Base-by-base conservation (phyloP, 1,140 invertebrate species). In the Drosophila watanabei region DNA sequence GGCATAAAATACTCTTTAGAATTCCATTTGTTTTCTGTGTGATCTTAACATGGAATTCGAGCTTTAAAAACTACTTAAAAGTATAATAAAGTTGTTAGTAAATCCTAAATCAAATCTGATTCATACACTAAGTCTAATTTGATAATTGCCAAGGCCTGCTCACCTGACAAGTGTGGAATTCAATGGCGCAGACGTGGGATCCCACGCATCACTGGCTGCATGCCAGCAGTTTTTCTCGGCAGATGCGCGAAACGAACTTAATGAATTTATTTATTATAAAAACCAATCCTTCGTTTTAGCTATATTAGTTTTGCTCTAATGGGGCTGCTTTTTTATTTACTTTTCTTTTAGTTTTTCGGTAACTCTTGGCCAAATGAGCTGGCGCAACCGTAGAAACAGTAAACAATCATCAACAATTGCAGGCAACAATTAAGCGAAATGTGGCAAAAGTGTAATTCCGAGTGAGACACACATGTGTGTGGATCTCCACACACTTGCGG, bases 391-490 rank as follows among this genome's bases (percentile, higher is more conserved):
- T 10, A 69, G 62, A 56, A 77, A 35, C 54, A 13, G 51, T 72
- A 35, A 75, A 39, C 54, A 59, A 65, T 66, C 52, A 52, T 66
- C 73, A 39, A 30, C 71, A 84, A 75, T 81, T 89, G 81, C 82
- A 88, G 79, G 59, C 51, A 75, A 69, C 81, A 88, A 88, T 88
- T 88, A 88, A 86, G 79, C 82, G 82, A 86, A 89, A 85, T 79
- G 81, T 86, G 87, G 87, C 86, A 89, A 82, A 89, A 89, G 75
- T 90, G 75, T 86, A 86, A 77, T 90, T 82, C 79, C 46, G 79
- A 80, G 75, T 61, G 68, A 65, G 63, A 87, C 52, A 73, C 18
- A 28, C 10, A 54, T 20, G 37, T 57, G 56, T 65, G 51, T 58
- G 62, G 18, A 75, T 75, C 51, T 75, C 52, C 33, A 61, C 51